phyloP scores from a whole-genome alignment of 35 echinoderm and acorn worm genomes.

The Apostichopus parvimensis region DNA sequence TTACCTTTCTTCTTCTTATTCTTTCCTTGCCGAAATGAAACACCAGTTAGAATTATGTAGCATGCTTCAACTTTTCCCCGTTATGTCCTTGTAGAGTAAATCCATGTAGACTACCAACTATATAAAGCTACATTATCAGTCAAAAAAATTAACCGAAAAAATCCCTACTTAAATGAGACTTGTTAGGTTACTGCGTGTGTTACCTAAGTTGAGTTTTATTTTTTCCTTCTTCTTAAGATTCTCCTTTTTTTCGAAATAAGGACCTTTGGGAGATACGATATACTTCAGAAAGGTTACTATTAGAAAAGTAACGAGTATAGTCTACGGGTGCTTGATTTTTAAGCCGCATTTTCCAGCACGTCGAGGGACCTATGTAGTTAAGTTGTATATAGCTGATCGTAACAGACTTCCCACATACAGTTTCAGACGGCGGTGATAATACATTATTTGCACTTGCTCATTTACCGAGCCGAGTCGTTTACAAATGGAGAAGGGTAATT shows the following conservation, averaged over 20 bases:
- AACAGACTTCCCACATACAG: background rate
- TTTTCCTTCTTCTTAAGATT: background rate
- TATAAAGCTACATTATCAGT: background rate
- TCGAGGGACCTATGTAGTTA: conserved; percentile 24
- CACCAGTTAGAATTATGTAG: background rate
- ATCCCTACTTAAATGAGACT: background rate
- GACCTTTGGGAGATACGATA: conserved; percentile 4
- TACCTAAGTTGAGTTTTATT: conserved; percentile 39
- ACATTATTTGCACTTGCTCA: background rate
- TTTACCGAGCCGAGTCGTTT: background rate
- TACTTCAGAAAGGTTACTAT: background rate
- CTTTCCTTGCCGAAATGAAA: conserved; percentile 28
- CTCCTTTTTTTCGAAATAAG: conserved; percentile 2
- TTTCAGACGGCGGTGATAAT: background rate
- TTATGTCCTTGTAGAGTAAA: conserved; percentile 38
- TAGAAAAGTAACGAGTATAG: background rate
- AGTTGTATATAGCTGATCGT: background rate
- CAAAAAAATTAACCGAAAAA: background rate
- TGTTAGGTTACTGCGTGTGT: conserved; percentile 9
- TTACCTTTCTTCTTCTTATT: conserved; percentile 11
- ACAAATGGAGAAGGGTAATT: background rate
- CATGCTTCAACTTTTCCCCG: background rate
- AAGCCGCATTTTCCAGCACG: conserved; percentile 1
- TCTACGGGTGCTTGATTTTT: conserved; percentile 13
- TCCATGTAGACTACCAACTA: conserved; percentile 21